These are phyloP conservation scores for Antigone vipio DNA, from an alignment of 2,113 vertebrate species.

Conservation along the genomic window DNA sequence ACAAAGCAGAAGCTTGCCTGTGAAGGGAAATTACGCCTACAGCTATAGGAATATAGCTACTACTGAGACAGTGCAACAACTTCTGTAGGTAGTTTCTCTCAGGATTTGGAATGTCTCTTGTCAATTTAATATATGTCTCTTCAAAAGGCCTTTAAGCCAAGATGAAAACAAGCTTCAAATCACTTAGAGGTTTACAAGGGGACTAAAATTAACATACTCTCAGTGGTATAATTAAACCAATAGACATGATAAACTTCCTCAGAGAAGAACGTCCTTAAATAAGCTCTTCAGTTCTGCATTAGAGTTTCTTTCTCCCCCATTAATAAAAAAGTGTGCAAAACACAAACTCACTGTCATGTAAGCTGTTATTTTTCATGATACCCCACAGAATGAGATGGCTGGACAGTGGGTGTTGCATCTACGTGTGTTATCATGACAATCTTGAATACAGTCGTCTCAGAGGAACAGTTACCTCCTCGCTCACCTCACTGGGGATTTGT, in stretches of 20 bases:
- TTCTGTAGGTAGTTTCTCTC: not conserved
- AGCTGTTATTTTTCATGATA: not conserved
- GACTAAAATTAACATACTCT: not conserved
- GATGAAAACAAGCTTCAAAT: constrained; percentile 8
- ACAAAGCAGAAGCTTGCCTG: not conserved
- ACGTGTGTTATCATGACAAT: accelerated
- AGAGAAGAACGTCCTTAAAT: not conserved
- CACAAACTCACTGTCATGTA: not conserved
- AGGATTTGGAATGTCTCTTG: not conserved
- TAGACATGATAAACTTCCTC: not conserved
- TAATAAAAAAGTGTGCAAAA: not conserved
- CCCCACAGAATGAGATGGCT: not conserved
- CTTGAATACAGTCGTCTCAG: not conserved
- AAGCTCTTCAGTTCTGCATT: not conserved
- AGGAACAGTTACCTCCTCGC: not conserved
- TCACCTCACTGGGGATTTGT: not conserved
- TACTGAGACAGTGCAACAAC: not conserved
- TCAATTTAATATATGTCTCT: not conserved
- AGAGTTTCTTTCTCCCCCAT: not conserved
- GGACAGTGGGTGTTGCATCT: not conserved
- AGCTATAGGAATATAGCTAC: not conserved
- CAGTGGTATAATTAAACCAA: not conserved
- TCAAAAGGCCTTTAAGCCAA: not conserved
- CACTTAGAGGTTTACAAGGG: not conserved
- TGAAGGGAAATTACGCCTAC: not conserved